Base-by-base conservation (phyloP, 2,113 vertebrate genomes). In the human region DNA sequence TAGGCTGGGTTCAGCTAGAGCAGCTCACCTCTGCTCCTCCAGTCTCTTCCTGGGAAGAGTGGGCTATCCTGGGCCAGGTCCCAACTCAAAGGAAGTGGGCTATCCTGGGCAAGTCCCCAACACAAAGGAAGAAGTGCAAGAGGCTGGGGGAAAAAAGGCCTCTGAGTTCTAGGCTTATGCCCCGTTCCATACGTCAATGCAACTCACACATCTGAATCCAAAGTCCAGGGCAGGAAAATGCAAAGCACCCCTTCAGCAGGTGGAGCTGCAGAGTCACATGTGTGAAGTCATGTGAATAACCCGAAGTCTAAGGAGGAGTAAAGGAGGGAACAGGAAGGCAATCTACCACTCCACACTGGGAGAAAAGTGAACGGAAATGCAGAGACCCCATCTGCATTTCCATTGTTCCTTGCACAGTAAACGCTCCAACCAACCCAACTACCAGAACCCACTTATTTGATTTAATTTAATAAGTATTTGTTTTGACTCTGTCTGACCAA, bases 311-410 rank as follows among this genome's bases (percentile, higher is more conserved):
- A 18, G 6, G 22, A 25, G 52, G 22, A 8, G 11, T 13, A 50
- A 17, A 30, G 45, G 38, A 8, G 57, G n/a, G 3, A 48, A 40
- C 16, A 0, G 30, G 50, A 55, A 30, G 1, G 0, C 20, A 2
- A 2, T 20, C 35, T 0, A 0, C 3, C 23, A 0, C 0, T 3
- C 8, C 3, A 14, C 27, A 27, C 5, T 1, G 2, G 2, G 3
- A 17, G 35, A n/a, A 72, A 22, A 4, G 30, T 8, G n/a, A 3
- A 0, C 0, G 0, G 1, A 13, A 38, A 52, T 30, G 32, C 8
- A 35, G 30, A 18, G 7, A 8, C 0, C 35, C n/a, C 0, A 23
- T 3, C 30, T 59, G 20, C 3, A 0, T 3, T 23, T 18, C 52
- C 8, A 1, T 2, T 32, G 17, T 2, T 57, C 35, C 57, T 3